phyloP scores from a whole-genome alignment of 1,140 invertebrate genomes.

The Aphidius gifuensis region DNA sequence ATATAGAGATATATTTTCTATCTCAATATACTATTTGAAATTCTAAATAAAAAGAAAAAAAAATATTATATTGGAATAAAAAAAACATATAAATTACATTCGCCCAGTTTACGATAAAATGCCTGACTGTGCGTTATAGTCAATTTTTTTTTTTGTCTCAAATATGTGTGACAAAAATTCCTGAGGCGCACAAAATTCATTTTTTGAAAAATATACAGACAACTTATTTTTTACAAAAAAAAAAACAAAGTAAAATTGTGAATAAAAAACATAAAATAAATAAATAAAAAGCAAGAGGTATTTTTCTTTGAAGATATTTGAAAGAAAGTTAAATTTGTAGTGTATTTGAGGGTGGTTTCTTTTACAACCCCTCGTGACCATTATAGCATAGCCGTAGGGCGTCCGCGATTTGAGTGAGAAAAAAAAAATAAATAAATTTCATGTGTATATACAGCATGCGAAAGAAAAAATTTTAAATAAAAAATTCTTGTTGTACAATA shows the following conservation, averaged over 20 bases:
- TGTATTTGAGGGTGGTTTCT: constrained; percentile 24
- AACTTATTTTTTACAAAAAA: constrained; percentile 14
- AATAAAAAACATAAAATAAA: constrained; percentile 6
- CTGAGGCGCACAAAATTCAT: neutral
- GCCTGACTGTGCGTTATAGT: too few relatives aligned
- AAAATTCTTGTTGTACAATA: constrained; percentile 28
- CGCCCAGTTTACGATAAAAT: too few relatives aligned
- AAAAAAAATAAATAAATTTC: constrained; percentile 4
- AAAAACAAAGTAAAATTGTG: constrained; percentile 12
- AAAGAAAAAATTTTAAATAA: constrained; percentile 32
- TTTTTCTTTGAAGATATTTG: constrained; percentile 28
- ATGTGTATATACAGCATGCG: neutral
- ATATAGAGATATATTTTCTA: neutral
- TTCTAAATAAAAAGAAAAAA: neutral
- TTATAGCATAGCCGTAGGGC: constrained; percentile 51
- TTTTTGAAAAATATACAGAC: neutral
- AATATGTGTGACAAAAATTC: neutral
- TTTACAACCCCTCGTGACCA: constrained; percentile 39
- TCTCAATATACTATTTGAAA: neutral
- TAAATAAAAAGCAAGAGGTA: neutral
- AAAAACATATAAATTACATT: too few relatives aligned
- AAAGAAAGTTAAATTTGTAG: constrained; percentile 24
- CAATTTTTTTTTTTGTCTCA: too few relatives aligned
- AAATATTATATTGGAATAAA: too few relatives aligned
- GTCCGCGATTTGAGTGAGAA: constrained; percentile 17